These are phyloP conservation scores for Pomatorhinus ruficollis DNA, from an alignment of 2,113 vertebrate genomes.

Conservation along the genomic window DNA sequence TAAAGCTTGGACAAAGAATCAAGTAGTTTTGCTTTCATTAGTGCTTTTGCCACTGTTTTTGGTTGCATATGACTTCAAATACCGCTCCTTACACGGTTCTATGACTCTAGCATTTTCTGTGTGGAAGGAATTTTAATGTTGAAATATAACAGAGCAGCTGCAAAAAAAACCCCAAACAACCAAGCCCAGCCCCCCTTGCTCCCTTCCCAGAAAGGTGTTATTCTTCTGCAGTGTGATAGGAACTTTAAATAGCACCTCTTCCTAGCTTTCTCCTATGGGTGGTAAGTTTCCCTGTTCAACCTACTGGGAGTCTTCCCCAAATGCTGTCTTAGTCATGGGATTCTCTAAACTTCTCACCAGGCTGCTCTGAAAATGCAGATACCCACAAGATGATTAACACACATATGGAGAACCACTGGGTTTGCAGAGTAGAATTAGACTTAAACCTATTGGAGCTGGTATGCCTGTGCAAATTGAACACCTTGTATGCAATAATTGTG, in stretches of 20 bases:
- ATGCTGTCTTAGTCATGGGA: background rate
- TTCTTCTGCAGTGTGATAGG: background rate
- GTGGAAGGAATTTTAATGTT: background rate
- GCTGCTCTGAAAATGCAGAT: background rate
- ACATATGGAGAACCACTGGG: background rate
- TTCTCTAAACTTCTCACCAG: background rate
- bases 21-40: background rate
- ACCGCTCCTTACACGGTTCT: background rate
- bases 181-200: background rate
- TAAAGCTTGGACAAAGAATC: background rate
- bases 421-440: background rate
- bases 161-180: background rate
- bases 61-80: background rate
- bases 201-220: background rate
- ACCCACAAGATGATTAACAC: background rate
- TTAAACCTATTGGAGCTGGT: background rate
- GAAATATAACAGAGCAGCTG: background rate
- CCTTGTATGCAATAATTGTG: background rate
- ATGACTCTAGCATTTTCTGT: background rate
- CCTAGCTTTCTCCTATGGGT: background rate
- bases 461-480: background rate
- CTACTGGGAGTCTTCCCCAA: background rate
- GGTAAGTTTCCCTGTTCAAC: background rate
- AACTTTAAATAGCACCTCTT: background rate
- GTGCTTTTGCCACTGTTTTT: background rate